Percentiles rank a stretch among this genome's conserved stretches.
Conservation (phyloP, 2,113 vertebrate genomes). For the Orientallactaga bullata region DNA sequence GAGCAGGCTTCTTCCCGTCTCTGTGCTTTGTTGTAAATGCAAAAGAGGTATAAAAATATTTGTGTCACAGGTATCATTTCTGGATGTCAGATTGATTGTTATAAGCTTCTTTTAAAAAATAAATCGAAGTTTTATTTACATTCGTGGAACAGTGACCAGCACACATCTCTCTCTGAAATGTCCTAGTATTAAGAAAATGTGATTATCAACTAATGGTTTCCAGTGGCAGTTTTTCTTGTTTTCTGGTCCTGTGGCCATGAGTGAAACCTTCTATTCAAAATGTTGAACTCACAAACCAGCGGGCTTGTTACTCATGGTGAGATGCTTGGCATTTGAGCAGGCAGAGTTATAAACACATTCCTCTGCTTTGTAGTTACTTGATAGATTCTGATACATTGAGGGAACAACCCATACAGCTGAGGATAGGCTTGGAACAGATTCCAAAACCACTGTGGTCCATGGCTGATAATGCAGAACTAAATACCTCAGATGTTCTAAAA, state of each 20-base stretch:
- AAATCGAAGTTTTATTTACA: neutral
- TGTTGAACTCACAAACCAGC: neutral
- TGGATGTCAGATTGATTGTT: neutral
- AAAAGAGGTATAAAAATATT: constrained; percentile 15
- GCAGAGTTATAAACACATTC: neutral
- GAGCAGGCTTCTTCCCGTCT: neutral
- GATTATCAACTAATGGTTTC: neutral
- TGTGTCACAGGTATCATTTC: neutral
- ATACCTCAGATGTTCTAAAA: constrained; percentile 39
- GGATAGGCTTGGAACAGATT: neutral
- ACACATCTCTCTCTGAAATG: neutral
- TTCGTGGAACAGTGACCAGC: neutral
- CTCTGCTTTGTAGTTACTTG: neutral
- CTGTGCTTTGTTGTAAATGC: neutral
- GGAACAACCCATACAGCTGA: neutral
- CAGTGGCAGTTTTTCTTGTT: neutral
- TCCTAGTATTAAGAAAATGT: neutral
- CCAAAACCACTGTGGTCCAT: constrained; percentile 12
- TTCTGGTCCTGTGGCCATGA: neutral
- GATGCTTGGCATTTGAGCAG: neutral
- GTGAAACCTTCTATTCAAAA: neutral
- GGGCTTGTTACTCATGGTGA: neutral
- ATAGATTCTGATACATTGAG: neutral
- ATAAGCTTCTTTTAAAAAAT: neutral
- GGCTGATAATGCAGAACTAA: neutral